These are phyloP conservation scores for Thalpophila matura DNA, from an alignment of 2,888 invertebrate genomes.

Conservation along the genomic window DNA sequence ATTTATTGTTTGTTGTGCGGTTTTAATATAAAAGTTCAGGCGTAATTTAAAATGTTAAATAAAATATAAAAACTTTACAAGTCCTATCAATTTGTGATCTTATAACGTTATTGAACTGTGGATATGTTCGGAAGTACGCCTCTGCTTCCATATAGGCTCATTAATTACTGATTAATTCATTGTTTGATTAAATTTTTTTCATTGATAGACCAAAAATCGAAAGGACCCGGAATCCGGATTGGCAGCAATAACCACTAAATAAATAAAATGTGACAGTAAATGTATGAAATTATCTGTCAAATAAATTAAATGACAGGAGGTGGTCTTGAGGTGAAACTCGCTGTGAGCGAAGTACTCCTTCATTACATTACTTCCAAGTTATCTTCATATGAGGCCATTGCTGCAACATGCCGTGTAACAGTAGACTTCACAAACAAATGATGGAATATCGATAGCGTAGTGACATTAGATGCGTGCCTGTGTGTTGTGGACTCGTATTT, in stretches of 20 bases:
- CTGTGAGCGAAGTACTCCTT: too few relatives aligned
- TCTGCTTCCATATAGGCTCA: constrained; percentile 8
- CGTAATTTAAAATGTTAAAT: constrained; percentile 50
- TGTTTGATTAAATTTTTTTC: constrained; percentile 5
- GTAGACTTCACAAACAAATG: constrained; percentile 2
- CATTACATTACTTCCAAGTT: not conserved
- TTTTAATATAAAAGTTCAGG: constrained; percentile 48
- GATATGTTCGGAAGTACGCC: constrained; percentile 14
- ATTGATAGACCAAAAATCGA: not conserved
- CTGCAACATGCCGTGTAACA: not conserved
- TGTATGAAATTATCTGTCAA: too few relatives aligned
- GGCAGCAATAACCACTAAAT: too few relatives aligned
- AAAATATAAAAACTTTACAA: constrained; percentile 32
- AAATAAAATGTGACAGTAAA: too few relatives aligned
- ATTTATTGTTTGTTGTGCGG: constrained; percentile 38
- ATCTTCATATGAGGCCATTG: too few relatives aligned
- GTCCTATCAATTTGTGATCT: constrained; percentile 26
- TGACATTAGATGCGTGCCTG: constrained; percentile 70
- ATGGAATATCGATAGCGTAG: constrained; percentile 19
- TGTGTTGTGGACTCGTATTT: constrained; percentile 80
- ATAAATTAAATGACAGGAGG: too few relatives aligned
- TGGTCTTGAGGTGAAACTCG: too few relatives aligned
- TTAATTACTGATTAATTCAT: constrained; percentile 4
- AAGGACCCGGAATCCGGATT: too few relatives aligned
- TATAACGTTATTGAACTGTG: constrained; percentile 42